Evolutionary conservation across 2,113 vertebrate genomes (phyloP), one percentile per base, ranked within the genome.

Genomic region (Alligator sinensis): DNA sequence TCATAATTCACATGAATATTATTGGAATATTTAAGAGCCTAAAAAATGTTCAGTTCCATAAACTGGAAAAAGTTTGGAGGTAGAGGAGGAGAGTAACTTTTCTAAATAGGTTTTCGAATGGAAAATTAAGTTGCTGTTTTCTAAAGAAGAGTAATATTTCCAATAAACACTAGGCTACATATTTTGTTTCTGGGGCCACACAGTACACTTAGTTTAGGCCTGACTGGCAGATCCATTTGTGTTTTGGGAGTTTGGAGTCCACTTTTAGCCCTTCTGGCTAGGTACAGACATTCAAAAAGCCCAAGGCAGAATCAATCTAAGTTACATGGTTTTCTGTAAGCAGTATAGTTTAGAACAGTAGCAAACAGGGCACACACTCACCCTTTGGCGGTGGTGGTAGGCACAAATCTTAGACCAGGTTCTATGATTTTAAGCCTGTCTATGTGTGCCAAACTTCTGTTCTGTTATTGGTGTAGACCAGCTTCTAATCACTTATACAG

Each of bases 121-220:
- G 94, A 96, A 97, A 97, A 88, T 95, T 92, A 92, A 80, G 82
- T 89, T 93, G 88, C 94, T 96, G 95, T 96, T 96, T 96, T 96
- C 84, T 95, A 96, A 96, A 96, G 96, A 93, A 96, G 96, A 95
- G 95, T 91, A 94, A 89, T 92, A 85, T 94, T 97, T 96, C 94
- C 97, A 93, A 96, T 21, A 6, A 94, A 84, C 84, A 94, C 82
- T 89, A 94, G 9, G 93, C 92, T 94, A 57, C 80, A 91, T 95
- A 55, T 34, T 60, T 92, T 80, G 64, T 83, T 84, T 66, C 75
- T 28, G 60, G 84, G 80, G 76, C 61, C 90, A 60, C 93, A 79
- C 47, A 92, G 82, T 87, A 81, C 47, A 61, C 38, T 61, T 70
- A 91, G 34, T 86, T 84, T 92, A 89, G 93, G 94, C 92, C 88